Conservation (phyloP, 2,113 vertebrate genomes). For the Meleagris gallopavo region DNA sequence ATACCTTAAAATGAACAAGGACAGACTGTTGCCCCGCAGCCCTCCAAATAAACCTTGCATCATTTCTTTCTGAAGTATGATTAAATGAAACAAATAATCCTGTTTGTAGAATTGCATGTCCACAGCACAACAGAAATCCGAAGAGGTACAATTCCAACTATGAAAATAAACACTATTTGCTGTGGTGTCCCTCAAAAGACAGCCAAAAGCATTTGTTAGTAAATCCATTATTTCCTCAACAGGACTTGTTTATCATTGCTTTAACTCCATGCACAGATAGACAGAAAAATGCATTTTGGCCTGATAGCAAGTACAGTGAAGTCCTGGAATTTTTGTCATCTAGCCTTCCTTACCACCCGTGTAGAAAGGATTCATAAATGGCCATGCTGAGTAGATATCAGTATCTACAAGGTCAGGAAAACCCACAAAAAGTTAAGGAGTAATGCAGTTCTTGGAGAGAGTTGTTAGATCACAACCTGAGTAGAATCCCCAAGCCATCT, state of each 20-base stretch:
- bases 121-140: neutral
- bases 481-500: neutral
- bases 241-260: neutral
- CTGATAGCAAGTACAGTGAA: neutral
- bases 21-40: neutral
- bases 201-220: neutral
- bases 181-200: neutral
- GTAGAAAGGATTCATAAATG: neutral
- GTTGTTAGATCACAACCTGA: neutral
- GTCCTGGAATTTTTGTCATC: neutral
- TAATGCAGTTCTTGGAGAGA: neutral
- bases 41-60: conserved; percentile 47
- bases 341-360: rapidly evolving
- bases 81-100: conserved; percentile 44
- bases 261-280: neutral
- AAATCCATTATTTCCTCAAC: neutral
- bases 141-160: neutral
- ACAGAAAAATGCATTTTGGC: neutral
- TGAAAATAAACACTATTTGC: conserved; percentile 41
- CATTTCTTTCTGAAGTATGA: conserved; percentile 56
- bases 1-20: conserved; percentile 4
- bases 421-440: neutral
- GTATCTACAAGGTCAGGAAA: neutral
- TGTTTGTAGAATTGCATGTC: neutral
- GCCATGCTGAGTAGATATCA: neutral